Base-by-base conservation (phyloP, 2,797 vertebrate genomes). In the Peromyscus eremicus region DNA sequence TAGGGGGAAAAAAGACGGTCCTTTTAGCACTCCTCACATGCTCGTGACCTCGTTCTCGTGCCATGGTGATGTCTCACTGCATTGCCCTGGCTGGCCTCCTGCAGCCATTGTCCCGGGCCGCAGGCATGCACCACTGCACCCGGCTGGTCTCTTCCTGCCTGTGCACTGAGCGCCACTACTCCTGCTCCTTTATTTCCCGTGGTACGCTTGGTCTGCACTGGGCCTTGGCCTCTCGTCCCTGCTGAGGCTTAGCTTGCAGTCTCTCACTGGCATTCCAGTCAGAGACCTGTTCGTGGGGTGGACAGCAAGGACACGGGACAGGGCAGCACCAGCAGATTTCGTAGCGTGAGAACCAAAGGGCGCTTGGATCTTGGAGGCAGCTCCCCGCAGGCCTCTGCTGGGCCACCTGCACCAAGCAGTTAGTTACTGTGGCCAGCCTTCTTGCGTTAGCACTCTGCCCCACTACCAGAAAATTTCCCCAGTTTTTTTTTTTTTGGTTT, bases 131-230 rank as follows among this genome's bases (percentile, higher is more conserved):
- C 75, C 19, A 8, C 1, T 16, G 57, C 10, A 6, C 23, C 55
- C 23, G 29, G 55, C 43, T 89, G 1, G 3, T 9, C 14, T 3
- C 32, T 19, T 23, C 1, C 5, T 27, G 32, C 10, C 0, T 1
- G 34, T 4, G n/a, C 17, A 9, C 27, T 2, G 32, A 68, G 71
- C 5, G 14, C 16, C 2, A 6, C 17, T 6, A 0, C 73, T 1
- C 0, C 60, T 10, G 14, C 0, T 1, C 12, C 52, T 9, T 49
- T 25, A 14, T 29, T 66, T 60, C n/a, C 32, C 0, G 2, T 32
- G 7, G 25, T 17, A 9, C 29, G 32, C 17, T 1, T 2, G 0
- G 37, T 19, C 52, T 43, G 70, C 0, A 0, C 11, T 27, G 29
- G 16, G n/a, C 64, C 8, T 2, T 80, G 40, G 43, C 76, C 49